Evolutionary conservation across 2,888 invertebrate species (phyloP).

Genomic region (Parasteatoda lunata): DNA sequence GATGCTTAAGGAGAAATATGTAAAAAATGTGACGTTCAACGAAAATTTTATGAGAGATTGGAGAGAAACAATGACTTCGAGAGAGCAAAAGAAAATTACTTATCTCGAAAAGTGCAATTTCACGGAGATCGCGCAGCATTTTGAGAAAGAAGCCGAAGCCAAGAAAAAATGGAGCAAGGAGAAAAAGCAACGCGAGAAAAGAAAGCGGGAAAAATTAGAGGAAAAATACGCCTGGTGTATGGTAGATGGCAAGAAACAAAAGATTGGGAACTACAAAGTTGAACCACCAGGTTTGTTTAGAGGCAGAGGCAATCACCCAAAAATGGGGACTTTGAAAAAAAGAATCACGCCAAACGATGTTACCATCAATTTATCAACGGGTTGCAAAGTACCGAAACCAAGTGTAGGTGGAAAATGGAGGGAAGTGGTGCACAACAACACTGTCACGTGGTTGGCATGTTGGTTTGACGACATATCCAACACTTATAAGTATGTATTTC

Average conservation of each 20-base stretch:
- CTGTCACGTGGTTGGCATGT: constrained; percentile 34
- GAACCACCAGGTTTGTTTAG: constrained; percentile 50
- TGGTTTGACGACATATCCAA: constrained; percentile 33
- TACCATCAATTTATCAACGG: constrained; percentile 33
- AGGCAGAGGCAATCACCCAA: constrained; percentile 53
- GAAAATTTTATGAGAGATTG: constrained; percentile 41
- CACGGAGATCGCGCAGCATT: neutral
- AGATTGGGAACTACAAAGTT: constrained; percentile 48
- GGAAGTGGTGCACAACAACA: constrained; percentile 25
- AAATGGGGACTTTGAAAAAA: constrained; percentile 37
- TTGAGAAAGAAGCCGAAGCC: neutral
- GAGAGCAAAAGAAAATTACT: constrained; percentile 22
- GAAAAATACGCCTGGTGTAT: constrained; percentile 35
- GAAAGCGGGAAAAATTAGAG: neutral
- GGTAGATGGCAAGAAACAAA: constrained; percentile 40
- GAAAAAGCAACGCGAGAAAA: neutral
- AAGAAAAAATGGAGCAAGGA: neutral
- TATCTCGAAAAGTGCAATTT: constrained; percentile 44
- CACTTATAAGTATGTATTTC: constrained; percentile 15
- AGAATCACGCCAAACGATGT: constrained; percentile 42
- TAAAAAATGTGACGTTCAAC: constrained; percentile 6
- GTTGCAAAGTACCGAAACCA: constrained; percentile 19
- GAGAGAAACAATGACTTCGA: constrained; percentile 16
- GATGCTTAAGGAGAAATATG: constrained; percentile 5
- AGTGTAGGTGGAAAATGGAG: constrained; percentile 30